These are phyloP conservation scores for Pygoscelis adeliae DNA, from an alignment of 2,113 vertebrate genomes.

Conservation along the genomic window DNA sequence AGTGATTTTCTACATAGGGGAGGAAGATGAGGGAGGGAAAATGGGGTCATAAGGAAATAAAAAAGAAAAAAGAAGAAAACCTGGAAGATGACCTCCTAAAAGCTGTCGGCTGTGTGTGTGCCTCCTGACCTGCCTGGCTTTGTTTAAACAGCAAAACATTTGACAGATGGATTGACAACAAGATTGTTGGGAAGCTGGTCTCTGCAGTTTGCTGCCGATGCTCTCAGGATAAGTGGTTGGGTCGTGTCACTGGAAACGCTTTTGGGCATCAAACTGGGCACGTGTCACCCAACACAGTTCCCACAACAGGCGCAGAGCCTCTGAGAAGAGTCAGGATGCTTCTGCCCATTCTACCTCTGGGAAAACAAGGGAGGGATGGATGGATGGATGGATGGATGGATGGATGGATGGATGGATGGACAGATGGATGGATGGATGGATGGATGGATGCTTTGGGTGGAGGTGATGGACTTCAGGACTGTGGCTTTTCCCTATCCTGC, in stretches of 20 bases:
- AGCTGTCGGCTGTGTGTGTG: fast-evolving
- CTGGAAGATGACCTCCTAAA: neutral
- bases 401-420: neutral
- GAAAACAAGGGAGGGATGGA: neutral
- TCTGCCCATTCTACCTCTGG: neutral
- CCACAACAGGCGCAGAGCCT: neutral
- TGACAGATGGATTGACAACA: neutral
- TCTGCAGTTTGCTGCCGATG: neutral
- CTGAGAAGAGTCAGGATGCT: neutral
- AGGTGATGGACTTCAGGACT: neutral
- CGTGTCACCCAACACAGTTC: fast-evolving
- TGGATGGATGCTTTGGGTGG: neutral
- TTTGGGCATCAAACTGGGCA: neutral
- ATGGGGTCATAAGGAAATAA: neutral
- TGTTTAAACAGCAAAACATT: neutral
- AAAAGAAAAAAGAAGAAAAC: neutral
- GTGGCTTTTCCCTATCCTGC: neutral
- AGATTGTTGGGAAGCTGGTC: neutral
- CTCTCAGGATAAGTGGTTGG: neutral
- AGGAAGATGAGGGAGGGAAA: neutral
- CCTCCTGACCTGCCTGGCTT: neutral
- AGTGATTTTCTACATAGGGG: neutral
- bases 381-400: neutral
- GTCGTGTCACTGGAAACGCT: fast-evolving
- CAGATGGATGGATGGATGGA: neutral